A percentile compares a stretch with the other conserved stretches of the same genome.
Evolutionary conservation across 1,140 invertebrate genomes (phyloP).

Genomic region (Drosophila eugracilis): DNA sequence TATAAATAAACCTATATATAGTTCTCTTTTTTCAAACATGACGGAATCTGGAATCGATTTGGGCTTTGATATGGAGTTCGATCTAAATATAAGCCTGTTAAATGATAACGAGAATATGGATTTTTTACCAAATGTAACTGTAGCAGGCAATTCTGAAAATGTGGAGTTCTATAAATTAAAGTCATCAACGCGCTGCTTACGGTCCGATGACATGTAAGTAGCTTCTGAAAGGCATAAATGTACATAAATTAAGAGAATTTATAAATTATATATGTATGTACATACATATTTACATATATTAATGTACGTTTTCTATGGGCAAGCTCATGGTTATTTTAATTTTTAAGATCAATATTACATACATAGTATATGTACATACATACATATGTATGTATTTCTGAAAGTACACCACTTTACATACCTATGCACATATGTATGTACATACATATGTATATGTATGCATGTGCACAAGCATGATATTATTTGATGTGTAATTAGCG

Average conservation of each 20-base stretch:
- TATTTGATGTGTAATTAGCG: conserved; percentile 34
- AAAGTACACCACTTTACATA: neutral
- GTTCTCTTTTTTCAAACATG: conserved; percentile 4
- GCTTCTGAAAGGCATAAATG: neutral
- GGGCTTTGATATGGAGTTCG: conserved; percentile 44
- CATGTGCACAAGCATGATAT: conserved; percentile 1
- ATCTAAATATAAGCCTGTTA: conserved; percentile 34
- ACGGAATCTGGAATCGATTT: conserved; percentile 41
- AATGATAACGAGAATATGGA: conserved; percentile 43
- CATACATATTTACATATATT: neutral
- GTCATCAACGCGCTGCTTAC: conserved; percentile 35
- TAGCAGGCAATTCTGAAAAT: conserved; percentile 35
- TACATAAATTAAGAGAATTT: neutral
- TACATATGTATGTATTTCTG: too few species aligned
- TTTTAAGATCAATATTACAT: neutral
- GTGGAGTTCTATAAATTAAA: conserved; percentile 41
- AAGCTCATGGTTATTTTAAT: conserved; percentile 1
- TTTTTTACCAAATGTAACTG: conserved; percentile 28
- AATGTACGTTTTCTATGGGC: neutral
- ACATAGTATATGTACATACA: neutral
- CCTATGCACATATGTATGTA: neutral
- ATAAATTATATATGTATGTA: neutral
- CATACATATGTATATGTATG: neutral
- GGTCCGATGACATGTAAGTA: conserved; percentile 40
- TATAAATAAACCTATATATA: conserved; percentile 2